Conservation (phyloP, 2,797 vertebrate species). For the Oophaga sylvatica region DNA sequence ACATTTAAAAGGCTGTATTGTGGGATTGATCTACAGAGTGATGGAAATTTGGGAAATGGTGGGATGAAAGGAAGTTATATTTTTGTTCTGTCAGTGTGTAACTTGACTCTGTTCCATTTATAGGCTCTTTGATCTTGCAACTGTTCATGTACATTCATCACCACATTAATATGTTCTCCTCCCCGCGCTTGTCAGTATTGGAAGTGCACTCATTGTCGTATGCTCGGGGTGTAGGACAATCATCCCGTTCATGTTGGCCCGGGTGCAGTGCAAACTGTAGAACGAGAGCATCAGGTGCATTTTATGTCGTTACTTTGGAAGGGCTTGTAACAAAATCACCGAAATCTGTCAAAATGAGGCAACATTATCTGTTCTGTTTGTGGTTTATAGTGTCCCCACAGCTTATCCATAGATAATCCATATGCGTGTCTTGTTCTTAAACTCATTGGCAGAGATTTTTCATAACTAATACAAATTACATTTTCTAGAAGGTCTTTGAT, state of each 20-base stretch:
- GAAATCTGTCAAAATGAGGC: background rate
- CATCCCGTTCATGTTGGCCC: background rate
- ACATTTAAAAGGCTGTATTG: background rate
- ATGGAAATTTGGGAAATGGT: conserved; percentile 42
- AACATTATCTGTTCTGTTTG: background rate
- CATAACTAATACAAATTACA: too few relatives aligned
- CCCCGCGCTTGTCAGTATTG: conserved; percentile 7
- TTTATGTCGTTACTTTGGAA: background rate
- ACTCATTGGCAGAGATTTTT: too few relatives aligned
- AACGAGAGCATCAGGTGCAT: conserved; percentile 4
- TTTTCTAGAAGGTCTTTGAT: too few relatives aligned
- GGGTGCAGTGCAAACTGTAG: background rate
- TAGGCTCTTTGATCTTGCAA: conserved; percentile 61
- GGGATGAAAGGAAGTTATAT: conserved; percentile 57
- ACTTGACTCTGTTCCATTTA: conserved; percentile 57
- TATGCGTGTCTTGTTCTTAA: too few relatives aligned
- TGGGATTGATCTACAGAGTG: conserved; percentile 11
- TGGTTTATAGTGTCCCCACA: background rate
- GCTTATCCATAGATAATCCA: background rate
- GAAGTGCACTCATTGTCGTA: conserved; percentile 26
- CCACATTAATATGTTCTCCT: conserved; percentile 49
- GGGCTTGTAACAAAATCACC: background rate
- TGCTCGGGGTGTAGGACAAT: background rate
- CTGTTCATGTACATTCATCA: conserved; percentile 53
- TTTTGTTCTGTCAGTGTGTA: conserved; percentile 55